Evolutionary conservation across 2,113 vertebrate genomes (phyloP).

Genomic region (Alouatta palliata): DNA sequence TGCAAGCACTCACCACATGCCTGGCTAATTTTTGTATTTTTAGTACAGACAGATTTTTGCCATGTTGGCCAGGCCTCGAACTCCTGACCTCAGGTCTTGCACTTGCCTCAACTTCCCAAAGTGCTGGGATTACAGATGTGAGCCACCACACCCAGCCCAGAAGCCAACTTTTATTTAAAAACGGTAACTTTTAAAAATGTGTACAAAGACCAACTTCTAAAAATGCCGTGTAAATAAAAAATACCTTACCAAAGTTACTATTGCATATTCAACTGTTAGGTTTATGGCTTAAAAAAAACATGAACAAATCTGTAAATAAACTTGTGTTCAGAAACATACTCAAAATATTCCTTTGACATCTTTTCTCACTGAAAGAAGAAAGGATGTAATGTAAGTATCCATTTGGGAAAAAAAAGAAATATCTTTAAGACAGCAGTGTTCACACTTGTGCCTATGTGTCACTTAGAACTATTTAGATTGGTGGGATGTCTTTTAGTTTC

Average conservation of each 20-base stretch:
- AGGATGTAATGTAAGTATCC: neutral
- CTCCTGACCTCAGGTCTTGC: too few relatives aligned
- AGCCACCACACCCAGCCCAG: too few relatives aligned
- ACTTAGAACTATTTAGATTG: neutral
- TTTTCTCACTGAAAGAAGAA: slow-evolving; percentile 85
- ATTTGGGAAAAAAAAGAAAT: neutral
- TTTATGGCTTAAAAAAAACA: slow-evolving; percentile 88
- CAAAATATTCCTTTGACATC: slow-evolving; percentile 88
- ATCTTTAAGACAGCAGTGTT: neutral
- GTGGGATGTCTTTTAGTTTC: neutral
- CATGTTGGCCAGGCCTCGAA: too few relatives aligned
- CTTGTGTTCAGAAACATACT: slow-evolving; percentile 89
- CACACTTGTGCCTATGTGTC: neutral
- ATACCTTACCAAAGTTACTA: slow-evolving; percentile 89
- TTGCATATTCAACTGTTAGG: slow-evolving; percentile 89
- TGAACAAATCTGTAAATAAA: slow-evolving; percentile 91
- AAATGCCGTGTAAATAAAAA: neutral
- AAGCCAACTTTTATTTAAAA: slow-evolving; percentile 35
- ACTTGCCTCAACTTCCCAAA: too few relatives aligned
- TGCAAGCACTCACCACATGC: too few relatives aligned
- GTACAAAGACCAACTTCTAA: neutral
- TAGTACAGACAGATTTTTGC: too few relatives aligned
- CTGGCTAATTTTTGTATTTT: too few relatives aligned
- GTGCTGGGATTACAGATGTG: too few relatives aligned
- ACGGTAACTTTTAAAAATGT: too few relatives aligned